Base-by-base conservation (phyloP, 2,797 vertebrate genomes). In the Tenualosa thibaudeaui region DNA sequence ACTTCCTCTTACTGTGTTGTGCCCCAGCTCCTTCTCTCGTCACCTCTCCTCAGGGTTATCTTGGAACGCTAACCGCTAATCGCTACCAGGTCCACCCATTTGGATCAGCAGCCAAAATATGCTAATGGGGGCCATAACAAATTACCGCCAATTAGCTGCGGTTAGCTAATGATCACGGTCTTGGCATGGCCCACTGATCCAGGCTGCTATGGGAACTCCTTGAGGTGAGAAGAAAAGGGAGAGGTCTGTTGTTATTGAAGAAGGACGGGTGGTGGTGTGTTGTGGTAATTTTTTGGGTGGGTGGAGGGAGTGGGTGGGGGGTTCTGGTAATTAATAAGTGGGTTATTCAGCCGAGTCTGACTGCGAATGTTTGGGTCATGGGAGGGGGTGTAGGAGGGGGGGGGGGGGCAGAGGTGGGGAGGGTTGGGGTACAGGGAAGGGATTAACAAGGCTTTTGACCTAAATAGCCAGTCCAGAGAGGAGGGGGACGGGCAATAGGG, bases 251-350 rank as follows among this genome's bases (percentile, higher is more conserved):
- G 86, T 83, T 46, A 19, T 78, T 78, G 40, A 71, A 86, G 86
- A 56, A 60, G 54, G 81, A 49, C 53, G 24, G 78, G 37, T 12
- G 49, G 58, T 37, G 71, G 37, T 22, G 54, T 56, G 54, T 43
- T 19, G 40, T 43, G 71, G 37, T 78, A 46, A 37, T 17, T 78
- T 40, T 78, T 40, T 3, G 68, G 71, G 65, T 26, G 84, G 15
- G 56, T 8, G 49, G 19, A 0, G 65, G 26, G 3, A 26, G 78
- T 85, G 84, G 91, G 89, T 91, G 91, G 94, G 90, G 88, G 89
- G 93, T 94, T 89, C 94, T 96, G 94, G 94, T 96, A 93, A 96
- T 95, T 97, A 96, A 98, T 97, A 96, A 95, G 95, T 94, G 89
- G 93, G 93, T 90, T 89, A 87, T 92, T 86, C 90, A 87, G 90